phyloP scores from a whole-genome alignment of 2,113 vertebrate species.

The Pachyramphus minor region DNA sequence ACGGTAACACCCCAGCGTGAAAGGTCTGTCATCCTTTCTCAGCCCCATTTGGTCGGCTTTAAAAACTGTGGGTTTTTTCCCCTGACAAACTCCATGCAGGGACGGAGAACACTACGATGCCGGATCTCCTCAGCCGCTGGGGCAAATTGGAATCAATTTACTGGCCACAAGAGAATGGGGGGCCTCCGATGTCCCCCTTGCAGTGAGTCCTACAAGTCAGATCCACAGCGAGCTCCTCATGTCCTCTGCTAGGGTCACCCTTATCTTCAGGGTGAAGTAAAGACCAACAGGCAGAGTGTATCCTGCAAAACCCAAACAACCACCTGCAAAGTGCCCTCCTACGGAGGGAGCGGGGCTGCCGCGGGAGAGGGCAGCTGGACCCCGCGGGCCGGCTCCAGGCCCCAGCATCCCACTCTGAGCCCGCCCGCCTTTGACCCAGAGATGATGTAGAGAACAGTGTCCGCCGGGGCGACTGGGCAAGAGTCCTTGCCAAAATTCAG shows the following conservation, averaged over 20 bases:
- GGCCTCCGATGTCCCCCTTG: accelerated
- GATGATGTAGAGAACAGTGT: background rate
- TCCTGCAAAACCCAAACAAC: background rate
- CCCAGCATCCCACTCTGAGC: background rate
- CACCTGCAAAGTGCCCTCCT: background rate
- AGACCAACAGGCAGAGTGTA: background rate
- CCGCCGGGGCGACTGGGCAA: accelerated
- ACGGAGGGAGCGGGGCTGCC: accelerated
- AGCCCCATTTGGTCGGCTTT: background rate
- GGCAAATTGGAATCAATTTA: background rate
- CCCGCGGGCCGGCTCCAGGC: accelerated
- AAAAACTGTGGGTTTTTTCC: background rate
- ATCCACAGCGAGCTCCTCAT: accelerated
- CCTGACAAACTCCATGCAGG: background rate
- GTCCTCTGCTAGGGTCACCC: background rate
- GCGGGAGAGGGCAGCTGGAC: background rate
- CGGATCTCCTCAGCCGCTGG: background rate
- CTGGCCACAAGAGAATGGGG: background rate
- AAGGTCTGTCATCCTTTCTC: background rate
- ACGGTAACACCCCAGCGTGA: accelerated
- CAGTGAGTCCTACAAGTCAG: background rate
- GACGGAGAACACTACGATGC: background rate
- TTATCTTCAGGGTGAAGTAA: background rate
- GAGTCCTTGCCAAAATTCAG: background rate
- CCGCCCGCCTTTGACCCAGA: background rate